Percentiles rank a stretch among this genome's conserved stretches.
Evolutionary conservation across 2,113 vertebrate species (phyloP).

Genomic region (Podilymbus podiceps): DNA sequence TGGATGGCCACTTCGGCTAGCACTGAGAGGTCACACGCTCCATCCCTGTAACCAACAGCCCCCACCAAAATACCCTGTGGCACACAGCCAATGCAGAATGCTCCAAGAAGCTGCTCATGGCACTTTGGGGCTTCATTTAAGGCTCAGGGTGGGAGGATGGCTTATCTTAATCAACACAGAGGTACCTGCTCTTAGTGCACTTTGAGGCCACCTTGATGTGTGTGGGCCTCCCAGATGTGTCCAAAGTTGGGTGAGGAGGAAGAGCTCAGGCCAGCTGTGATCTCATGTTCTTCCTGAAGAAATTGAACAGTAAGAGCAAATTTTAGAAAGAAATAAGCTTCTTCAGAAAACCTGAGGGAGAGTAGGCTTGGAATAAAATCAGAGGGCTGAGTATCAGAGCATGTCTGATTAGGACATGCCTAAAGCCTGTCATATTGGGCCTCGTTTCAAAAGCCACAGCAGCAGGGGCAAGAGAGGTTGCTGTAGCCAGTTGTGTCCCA

Average conservation of each 20-base stretch:
- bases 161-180: neutral
- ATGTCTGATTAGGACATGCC: neutral
- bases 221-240: neutral
- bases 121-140: neutral
- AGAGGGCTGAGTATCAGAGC: neutral
- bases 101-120: neutral
- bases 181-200: neutral
- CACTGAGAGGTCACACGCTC: neutral
- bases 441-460: neutral
- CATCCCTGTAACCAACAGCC: neutral
- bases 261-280: neutral
- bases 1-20: neutral
- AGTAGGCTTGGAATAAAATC: neutral
- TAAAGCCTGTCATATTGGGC: neutral
- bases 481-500: neutral
- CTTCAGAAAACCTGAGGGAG: neutral
- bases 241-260: neutral
- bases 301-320: neutral
- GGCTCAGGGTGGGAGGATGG: neutral
- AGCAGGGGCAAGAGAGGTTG: neutral
- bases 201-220: neutral
- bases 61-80: neutral
- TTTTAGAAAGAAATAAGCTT: neutral
- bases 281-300: neutral
- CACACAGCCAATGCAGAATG: neutral